Evolutionary conservation across 2,888 invertebrate species (phyloP).

Genomic region (Choristoneura rosaceana): DNA sequence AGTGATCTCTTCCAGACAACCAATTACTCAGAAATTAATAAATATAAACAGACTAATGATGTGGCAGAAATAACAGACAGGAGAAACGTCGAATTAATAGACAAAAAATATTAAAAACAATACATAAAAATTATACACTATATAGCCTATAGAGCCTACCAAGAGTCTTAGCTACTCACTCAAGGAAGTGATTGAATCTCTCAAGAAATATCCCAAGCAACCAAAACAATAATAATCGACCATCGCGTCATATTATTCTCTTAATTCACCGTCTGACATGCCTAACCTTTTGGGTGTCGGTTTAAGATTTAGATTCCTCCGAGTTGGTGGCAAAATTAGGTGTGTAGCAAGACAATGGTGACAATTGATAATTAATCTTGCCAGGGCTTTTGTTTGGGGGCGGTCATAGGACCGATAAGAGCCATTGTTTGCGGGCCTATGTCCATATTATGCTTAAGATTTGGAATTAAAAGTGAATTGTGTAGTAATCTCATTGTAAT

Average conservation of each 20-base stretch:
- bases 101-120: no score
- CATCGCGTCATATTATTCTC: constrained; percentile 11
- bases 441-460: constrained; percentile 36
- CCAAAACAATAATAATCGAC: not conserved
- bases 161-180: no score
- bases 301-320: constrained; percentile 21
- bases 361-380: constrained; percentile 47
- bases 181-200: not conserved
- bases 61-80: no score
- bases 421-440: constrained; percentile 28
- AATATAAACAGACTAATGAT: no score
- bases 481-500: not conserved
- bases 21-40: no score
- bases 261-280: constrained; percentile 4
- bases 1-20: no score
- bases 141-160: no score
- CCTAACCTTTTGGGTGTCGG: not conserved
- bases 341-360: constrained; percentile 42
- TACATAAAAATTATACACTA: no score
- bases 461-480: constrained; percentile 20
- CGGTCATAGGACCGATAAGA: constrained; percentile 35
- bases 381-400: constrained; percentile 35
- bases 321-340: constrained; percentile 15
- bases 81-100: no score
- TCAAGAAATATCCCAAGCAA: not conserved